A percentile compares a stretch with the other conserved stretches of the same genome.
Evolutionary conservation across 1,140 invertebrate genomes (phyloP).

Genomic region (Lamellibrachia luymesi): DNA sequence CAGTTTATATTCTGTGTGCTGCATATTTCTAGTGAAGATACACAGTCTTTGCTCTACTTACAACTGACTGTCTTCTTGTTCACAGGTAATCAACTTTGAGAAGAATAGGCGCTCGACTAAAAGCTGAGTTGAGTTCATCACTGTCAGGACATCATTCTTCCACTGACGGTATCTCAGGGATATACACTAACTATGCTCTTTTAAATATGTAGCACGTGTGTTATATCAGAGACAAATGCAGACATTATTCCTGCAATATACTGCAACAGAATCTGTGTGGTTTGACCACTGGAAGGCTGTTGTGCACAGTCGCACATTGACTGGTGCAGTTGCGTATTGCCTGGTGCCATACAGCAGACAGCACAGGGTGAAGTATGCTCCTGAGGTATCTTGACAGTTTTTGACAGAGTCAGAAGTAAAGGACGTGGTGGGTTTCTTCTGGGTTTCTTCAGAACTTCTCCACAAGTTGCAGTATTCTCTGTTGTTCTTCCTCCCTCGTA

Average conservation of each 20-base stretch:
- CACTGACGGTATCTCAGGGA: neutral
- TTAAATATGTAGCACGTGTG: neutral
- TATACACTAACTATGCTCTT: neutral
- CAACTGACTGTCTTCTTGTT: neutral
- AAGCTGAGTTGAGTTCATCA: no score
- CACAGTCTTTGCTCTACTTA: neutral
- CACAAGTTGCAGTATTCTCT: conserved; percentile 86
- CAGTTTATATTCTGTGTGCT: neutral
- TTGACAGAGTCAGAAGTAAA: neutral
- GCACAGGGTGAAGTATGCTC: neutral
- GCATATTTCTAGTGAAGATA: neutral
- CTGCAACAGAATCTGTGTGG: neutral
- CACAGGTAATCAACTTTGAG: neutral
- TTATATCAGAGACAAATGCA: neutral
- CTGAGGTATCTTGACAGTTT: neutral
- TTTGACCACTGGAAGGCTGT: conserved; percentile 20
- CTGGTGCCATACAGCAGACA: neutral
- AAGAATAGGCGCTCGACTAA: neutral
- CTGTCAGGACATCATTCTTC: no score
- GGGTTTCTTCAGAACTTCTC: conserved; percentile 79
- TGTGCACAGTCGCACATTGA: neutral
- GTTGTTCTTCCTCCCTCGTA: conserved; percentile 83
- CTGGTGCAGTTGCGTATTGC: no score
- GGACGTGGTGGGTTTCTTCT: conserved; percentile 42
- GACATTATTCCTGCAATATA: neutral